phyloP scores from a whole-genome alignment of 1,140 invertebrate species.

The Caerostris darwini region DNA sequence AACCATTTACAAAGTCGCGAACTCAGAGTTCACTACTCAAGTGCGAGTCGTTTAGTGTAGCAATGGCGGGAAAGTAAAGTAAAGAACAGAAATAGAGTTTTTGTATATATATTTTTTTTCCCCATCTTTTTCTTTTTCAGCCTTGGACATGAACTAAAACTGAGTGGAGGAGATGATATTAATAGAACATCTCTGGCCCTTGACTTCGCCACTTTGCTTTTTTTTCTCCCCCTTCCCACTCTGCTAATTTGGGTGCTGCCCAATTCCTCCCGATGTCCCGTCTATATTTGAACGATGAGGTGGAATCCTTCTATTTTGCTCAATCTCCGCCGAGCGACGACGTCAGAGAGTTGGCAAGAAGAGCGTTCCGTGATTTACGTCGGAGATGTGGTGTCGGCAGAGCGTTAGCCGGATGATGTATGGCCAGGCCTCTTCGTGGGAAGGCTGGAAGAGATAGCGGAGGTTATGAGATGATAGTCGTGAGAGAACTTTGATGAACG shows the following conservation, averaged over 20 bases:
- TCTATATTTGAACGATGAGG: slow-evolving; percentile 77
- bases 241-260: slow-evolving; percentile 43
- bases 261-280: slow-evolving; percentile 58
- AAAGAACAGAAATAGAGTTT: slow-evolving; percentile 12
- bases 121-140: not conserved
- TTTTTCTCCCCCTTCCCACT: not conserved
- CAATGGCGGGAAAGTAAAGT: too few species aligned
- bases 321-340: not conserved
- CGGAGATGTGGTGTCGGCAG: slow-evolving; percentile 44
- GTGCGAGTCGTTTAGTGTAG: not conserved
- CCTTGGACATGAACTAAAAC: slow-evolving; percentile 47
- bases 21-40: not conserved
- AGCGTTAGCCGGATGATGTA: slow-evolving; percentile 17
- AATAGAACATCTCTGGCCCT: slow-evolving; percentile 47
- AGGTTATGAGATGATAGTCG: too few species aligned
- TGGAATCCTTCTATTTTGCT: slow-evolving; percentile 14
- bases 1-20: not conserved
- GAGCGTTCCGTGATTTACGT: slow-evolving; percentile 48
- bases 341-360: slow-evolving; percentile 7
- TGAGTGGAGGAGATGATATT: not conserved
- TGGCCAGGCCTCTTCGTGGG: not conserved
- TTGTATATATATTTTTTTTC: slow-evolving; percentile 47
- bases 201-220: not conserved
- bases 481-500: too few species aligned
- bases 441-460: too few species aligned